A percentile compares a stretch with the other conserved stretches of the same genome.
These are phyloP conservation scores for Spea multiplicata DNA, from an alignment of 2,113 vertebrate species.

Conservation along the genomic window DNA sequence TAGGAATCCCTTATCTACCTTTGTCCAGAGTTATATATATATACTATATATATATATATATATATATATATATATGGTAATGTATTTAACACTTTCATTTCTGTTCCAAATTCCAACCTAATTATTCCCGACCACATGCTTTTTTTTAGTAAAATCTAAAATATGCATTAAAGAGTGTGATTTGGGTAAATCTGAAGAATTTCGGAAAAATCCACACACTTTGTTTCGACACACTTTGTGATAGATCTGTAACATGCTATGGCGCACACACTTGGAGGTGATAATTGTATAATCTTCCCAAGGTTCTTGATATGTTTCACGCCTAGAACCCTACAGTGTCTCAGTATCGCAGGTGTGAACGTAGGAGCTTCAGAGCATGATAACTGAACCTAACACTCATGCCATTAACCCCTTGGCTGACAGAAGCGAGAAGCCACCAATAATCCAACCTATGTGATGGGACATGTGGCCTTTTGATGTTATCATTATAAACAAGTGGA, in stretches of 20 bases:
- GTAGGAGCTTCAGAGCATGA: not conserved
- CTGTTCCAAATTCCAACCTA: too few relatives aligned
- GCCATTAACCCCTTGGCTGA: slow-evolving; percentile 23
- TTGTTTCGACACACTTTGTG: not conserved
- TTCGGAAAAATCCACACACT: not conserved
- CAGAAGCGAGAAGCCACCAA: not conserved
- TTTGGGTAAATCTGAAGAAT: too few relatives aligned
- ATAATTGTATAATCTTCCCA: slow-evolving; percentile 38
- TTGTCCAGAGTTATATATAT: too few relatives aligned
- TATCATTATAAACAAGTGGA: slow-evolving; percentile 51
- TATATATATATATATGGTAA: too few relatives aligned
- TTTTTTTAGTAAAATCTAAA: too few relatives aligned
- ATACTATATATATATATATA: too few relatives aligned
- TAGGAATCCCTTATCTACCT: too few relatives aligned
- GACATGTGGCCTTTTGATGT: slow-evolving; percentile 53
- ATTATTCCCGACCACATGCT: too few relatives aligned
- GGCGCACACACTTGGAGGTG: slow-evolving; percentile 1
- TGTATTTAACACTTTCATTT: too few relatives aligned
- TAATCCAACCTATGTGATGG: not conserved
- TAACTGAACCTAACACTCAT: not conserved
- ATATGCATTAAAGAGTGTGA: too few relatives aligned
- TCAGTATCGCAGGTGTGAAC: slow-evolving; percentile 23
- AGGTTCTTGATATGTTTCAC: slow-evolving; percentile 34
- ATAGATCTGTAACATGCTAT: slow-evolving; percentile 7
- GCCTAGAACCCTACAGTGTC: slow-evolving; percentile 1